A percentile compares a stretch with the other conserved stretches of the same genome.
Evolutionary conservation across 2,888 invertebrate genomes (phyloP).

Genomic region (Steinernema scapterisci): DNA sequence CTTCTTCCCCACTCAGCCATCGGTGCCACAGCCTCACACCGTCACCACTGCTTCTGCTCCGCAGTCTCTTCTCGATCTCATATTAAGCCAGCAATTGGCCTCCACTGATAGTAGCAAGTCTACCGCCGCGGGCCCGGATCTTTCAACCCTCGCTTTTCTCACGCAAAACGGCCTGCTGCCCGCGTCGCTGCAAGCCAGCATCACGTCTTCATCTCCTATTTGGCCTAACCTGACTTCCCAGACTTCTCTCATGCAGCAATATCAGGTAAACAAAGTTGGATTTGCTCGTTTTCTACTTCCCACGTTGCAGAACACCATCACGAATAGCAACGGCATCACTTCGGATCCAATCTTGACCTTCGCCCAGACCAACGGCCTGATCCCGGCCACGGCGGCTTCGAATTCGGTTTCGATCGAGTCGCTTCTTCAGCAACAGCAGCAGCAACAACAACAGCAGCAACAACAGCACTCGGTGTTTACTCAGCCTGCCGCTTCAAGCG

Average conservation of each 20-base stretch:
- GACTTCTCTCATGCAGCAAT: constrained; percentile 12
- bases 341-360: background rate
- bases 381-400: constrained; percentile 27
- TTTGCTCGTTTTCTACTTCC: background rate
- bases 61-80: constrained; percentile 35
- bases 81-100: constrained; percentile 34
- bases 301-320: background rate
- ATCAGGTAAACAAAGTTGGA: constrained; percentile 15
- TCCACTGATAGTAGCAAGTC: background rate
- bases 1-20: constrained; percentile 26
- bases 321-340: background rate
- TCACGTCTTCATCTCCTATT: background rate
- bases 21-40: background rate
- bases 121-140: background rate
- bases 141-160: constrained; percentile 26
- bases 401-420: constrained; percentile 3
- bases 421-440: constrained; percentile 21
- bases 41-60: constrained; percentile 15
- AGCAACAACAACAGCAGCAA: background rate
- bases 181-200: background rate
- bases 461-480: constrained; percentile 24
- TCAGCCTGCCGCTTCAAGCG: constrained; percentile 29
- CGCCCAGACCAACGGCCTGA: constrained; percentile 10
- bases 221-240: constrained; percentile 12
- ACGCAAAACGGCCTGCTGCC: constrained; percentile 33